These are phyloP conservation scores for Chaenocephalus aceratus DNA, from an alignment of 2,113 vertebrate species.

Conservation along the genomic window DNA sequence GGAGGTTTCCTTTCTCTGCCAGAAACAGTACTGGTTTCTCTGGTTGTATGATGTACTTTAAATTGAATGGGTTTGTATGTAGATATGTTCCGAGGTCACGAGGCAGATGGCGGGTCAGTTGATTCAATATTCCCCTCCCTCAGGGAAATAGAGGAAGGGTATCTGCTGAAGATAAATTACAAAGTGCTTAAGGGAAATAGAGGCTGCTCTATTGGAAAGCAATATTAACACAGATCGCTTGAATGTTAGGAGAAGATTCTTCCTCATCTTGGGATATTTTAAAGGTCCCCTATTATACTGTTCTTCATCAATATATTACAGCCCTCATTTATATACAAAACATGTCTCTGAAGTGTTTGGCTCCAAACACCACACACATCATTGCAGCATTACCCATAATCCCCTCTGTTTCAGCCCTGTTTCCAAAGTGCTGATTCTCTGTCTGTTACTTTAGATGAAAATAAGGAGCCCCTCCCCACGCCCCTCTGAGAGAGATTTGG, in stretches of 20 bases:
- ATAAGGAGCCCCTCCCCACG: no score
- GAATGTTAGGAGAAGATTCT: slow-evolving; percentile 43
- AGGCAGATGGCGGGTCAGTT: slow-evolving; percentile 62
- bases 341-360: no score
- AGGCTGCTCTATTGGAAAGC: slow-evolving; percentile 31
- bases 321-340: no score
- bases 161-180: slow-evolving; percentile 39
- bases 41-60: not conserved
- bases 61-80: not conserved
- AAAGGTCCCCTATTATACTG: not conserved
- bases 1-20: slow-evolving; percentile 12
- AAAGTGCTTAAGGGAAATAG: slow-evolving; percentile 21
- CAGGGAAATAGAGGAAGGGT: slow-evolving; percentile 56
- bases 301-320: no score
- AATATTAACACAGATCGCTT: slow-evolving; percentile 28
- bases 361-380: no score
- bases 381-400: no score
- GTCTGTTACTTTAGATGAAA: no score
- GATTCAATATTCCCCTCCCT: slow-evolving; percentile 56
- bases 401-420: no score
- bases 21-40: slow-evolving; percentile 1
- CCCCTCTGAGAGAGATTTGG: no score
- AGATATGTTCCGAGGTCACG: slow-evolving; percentile 20
- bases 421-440: no score
- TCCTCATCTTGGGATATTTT: slow-evolving; percentile 26